Percentiles rank a stretch among this genome's conserved stretches.
These are phyloP conservation scores for Brachyhypopomus gauderio DNA, from an alignment of 2,113 vertebrate species.

Conservation along the genomic window DNA sequence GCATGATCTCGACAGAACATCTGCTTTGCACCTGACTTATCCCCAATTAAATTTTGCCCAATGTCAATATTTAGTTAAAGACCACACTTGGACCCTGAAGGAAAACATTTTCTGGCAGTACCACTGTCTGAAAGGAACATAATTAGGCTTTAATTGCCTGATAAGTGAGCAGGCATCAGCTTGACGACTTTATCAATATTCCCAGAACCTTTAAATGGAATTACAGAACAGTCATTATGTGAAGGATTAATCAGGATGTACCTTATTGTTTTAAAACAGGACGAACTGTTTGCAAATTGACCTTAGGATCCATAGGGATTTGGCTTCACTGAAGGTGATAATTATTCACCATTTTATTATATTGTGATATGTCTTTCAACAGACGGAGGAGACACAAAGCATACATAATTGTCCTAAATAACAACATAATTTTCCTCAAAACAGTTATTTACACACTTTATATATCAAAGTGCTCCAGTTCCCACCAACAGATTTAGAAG, in stretches of 20 bases:
- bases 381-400: not conserved
- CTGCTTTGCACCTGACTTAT: slow-evolving; percentile 65
- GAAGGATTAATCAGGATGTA: slow-evolving; percentile 70
- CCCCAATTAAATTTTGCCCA: slow-evolving; percentile 64
- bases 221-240: slow-evolving; percentile 68
- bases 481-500: not conserved
- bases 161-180: slow-evolving; percentile 71
- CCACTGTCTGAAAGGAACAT: slow-evolving; percentile 69
- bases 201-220: slow-evolving; percentile 71
- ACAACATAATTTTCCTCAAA: not conserved
- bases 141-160: slow-evolving; percentile 78
- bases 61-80: slow-evolving; percentile 67
- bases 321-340: slow-evolving; percentile 47
- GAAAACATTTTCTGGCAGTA: slow-evolving; percentile 66
- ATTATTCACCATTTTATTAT: slow-evolving; percentile 47
- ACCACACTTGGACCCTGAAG: slow-evolving; percentile 66
- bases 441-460: not conserved
- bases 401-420: not conserved
- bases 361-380: slow-evolving; percentile 31
- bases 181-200: slow-evolving; percentile 75
- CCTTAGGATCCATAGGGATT: slow-evolving; percentile 63
- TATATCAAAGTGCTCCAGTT: not conserved
- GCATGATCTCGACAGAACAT: slow-evolving; percentile 30
- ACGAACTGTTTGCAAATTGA: slow-evolving; percentile 65
- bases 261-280: slow-evolving; percentile 66